Evolutionary conservation across 2,888 invertebrate genomes (phyloP), one percentile per base, ranked within the genome.

Genomic region (Drosophila affinis): DNA sequence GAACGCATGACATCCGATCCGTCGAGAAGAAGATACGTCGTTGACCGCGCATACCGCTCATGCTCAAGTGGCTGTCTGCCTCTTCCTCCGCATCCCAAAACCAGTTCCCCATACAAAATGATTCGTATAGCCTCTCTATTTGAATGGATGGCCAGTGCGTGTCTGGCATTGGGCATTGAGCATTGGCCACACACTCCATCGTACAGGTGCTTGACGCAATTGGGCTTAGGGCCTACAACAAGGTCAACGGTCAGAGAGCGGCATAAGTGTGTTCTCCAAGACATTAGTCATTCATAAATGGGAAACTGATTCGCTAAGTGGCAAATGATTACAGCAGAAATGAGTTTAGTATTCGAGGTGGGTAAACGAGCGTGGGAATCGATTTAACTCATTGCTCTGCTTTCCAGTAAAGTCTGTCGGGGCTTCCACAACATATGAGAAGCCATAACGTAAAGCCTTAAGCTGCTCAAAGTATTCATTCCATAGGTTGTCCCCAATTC

Each of bases 181-280:
- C 34, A 39, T 29, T 29, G 29, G 29, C 9, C 39, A 39, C 39
- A 39, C 39, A 39, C 39, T 39, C 39, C 39, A 39, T 6, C 39
- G 39, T n/a, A n/a, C 54, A 77, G 65, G 73, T 77, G 83, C 54
- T 48, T 48, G 55, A 21, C 68, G 60, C 60, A 82, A 63, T 72
- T 72, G 65, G 67, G 39, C 24, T 24, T 24, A 5, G 14, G 39
- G 14, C 39, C 39, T 64, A 70, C 62, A 67, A 69, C 86, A 79
- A 81, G 86, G 84, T 74, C 70, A 79, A 78, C 78, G 82, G 78
- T 80, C 82, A 78, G 75, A 10, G 12, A 34, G 32, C 34, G 34
- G 34, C 12, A 34, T 32, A 58, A 18, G 32, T 24, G 54, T 39
- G 21, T 53, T 56, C 24, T 27, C 62, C 64, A 57, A 12, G 34